Percentiles rank a stretch among this genome's conserved stretches.
These are phyloP conservation scores for Spinus pinus DNA, from an alignment of 2,797 vertebrate species.

Conservation along the genomic window DNA sequence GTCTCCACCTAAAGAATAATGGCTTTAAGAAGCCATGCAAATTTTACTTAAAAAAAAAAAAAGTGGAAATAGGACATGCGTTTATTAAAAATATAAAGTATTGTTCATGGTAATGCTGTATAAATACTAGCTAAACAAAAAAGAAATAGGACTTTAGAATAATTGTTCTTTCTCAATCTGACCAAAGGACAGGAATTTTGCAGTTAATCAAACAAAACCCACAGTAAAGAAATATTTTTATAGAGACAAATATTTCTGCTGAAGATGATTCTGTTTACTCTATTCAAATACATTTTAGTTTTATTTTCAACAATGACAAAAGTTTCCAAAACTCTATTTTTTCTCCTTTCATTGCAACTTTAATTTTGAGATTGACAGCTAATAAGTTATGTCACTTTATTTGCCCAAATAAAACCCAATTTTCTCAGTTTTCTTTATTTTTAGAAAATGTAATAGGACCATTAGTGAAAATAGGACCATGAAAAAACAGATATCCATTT, in stretches of 20 bases:
- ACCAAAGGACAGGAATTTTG: constrained; percentile 33
- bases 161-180: constrained; percentile 37
- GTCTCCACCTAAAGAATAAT: background rate
- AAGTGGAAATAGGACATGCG: background rate
- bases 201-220: constrained; percentile 37
- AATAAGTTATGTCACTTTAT: background rate
- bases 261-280: background rate
- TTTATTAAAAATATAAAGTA: constrained; percentile 20
- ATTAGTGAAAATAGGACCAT: background rate
- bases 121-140: background rate
- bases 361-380: background rate
- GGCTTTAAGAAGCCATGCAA: background rate
- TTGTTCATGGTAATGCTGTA: background rate
- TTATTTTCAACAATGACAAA: background rate
- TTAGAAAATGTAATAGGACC: background rate
- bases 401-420: background rate
- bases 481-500: background rate
- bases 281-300: constrained; percentile 10
- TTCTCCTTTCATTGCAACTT: background rate
- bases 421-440: background rate
- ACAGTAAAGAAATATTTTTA: constrained; percentile 25
- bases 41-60: background rate
- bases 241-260: constrained; percentile 14
- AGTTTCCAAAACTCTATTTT: background rate
- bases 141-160: constrained; percentile 13